phyloP scores from a whole-genome alignment of 2,113 vertebrate species.

The Pluvialis apricaria region DNA sequence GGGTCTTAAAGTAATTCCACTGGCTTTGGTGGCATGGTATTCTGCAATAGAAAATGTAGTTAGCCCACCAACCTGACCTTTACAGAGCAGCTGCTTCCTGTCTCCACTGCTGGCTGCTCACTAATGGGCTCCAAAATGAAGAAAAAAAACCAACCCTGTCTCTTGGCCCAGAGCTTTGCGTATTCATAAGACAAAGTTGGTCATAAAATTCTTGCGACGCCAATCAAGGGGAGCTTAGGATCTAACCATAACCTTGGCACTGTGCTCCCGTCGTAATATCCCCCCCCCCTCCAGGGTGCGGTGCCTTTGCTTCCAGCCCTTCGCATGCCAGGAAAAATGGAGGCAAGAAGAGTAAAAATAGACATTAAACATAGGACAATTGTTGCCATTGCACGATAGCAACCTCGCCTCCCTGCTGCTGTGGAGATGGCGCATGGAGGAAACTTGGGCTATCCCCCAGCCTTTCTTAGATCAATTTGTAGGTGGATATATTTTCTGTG shows the following conservation, averaged over 20 bases:
- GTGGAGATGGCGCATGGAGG: neutral
- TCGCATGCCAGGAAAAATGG: neutral
- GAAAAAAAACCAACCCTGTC: neutral
- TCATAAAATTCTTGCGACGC: neutral
- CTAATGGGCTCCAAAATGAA: neutral
- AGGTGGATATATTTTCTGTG: neutral
- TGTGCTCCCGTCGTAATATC: neutral
- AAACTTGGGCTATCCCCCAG: neutral
- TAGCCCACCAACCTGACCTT: neutral
- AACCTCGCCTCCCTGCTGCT: neutral
- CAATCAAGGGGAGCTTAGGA: neutral
- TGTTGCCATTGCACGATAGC: neutral
- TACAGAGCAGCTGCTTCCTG: neutral
- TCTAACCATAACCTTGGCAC: neutral
- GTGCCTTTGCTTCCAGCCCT: neutral
- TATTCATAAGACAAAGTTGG: neutral
- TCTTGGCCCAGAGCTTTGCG: neutral
- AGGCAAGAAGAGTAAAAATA: slow-evolving; percentile 4
- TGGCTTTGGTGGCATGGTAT: neutral
- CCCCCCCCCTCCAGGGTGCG: neutral
- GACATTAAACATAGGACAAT: neutral
- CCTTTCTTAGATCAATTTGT: neutral
- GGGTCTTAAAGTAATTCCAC: neutral
- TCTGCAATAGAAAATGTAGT: neutral
- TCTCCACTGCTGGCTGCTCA: neutral